Evolutionary conservation across 2,113 vertebrate genomes (phyloP).

Genomic region (Ceyx cyanopectus): DNA sequence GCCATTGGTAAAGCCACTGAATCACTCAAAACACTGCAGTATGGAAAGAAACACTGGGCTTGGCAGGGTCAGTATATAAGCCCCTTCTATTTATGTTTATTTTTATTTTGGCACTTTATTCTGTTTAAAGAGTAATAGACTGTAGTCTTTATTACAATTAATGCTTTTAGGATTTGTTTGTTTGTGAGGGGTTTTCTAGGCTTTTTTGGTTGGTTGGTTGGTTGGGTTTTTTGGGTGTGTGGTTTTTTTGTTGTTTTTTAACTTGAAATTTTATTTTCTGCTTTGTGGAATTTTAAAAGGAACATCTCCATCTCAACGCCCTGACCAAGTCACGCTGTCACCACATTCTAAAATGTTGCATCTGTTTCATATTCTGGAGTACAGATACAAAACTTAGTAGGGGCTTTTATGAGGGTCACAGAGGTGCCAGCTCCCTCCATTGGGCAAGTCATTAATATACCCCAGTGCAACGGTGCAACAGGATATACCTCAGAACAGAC

Average conservation of each 20-base stretch:
- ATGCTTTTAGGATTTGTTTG: too few relatives aligned
- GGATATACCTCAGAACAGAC: not conserved
- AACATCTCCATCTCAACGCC: not conserved
- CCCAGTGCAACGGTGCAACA: not conserved
- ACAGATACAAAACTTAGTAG: not conserved
- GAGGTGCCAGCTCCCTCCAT: not conserved
- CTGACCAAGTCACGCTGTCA: accelerated
- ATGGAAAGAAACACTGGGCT: too few relatives aligned
- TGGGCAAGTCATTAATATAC: not conserved
- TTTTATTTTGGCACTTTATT: too few relatives aligned
- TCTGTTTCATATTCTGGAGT: not conserved
- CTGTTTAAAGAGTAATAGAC: too few relatives aligned
- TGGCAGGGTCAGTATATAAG: too few relatives aligned
- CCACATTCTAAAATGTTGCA: not conserved
- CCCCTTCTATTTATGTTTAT: too few relatives aligned
- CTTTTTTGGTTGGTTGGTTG: too few relatives aligned
- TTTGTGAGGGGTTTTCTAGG: too few relatives aligned
- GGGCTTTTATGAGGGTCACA: not conserved
- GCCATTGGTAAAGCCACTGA: too few relatives aligned
- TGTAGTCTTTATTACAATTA: too few relatives aligned
- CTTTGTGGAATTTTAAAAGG: not conserved
- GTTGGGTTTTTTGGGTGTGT: too few relatives aligned
- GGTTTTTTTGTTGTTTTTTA: not conserved
- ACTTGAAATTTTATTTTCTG: not conserved
- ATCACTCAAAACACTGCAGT: too few relatives aligned